Evolutionary conservation across 2,113 vertebrate genomes (phyloP), one percentile per base, ranked within the genome.

Genomic region (Caretta caretta): DNA sequence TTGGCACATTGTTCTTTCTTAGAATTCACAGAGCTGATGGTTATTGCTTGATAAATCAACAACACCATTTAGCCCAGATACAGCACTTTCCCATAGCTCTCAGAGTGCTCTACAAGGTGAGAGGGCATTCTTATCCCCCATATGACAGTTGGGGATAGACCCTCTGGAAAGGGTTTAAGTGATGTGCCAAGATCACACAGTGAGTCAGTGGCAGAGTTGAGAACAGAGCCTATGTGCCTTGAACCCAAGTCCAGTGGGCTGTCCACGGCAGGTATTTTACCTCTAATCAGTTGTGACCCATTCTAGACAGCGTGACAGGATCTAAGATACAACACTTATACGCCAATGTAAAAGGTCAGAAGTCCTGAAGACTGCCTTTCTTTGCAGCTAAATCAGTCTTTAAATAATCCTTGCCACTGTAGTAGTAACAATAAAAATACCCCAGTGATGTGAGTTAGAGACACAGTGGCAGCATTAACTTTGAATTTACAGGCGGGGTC

Each of bases 21-120:
- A 29, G 49, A 86, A 20, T 92, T 46, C 42, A 48, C 25, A 46
- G 24, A 78, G 24, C 92, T 84, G 49, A 2, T 1, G 9, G 81
- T 51, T 88, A 59, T 85, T 3, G 3, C 29, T n/a, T 31, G 54
- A 56, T 9, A 95, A 91, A 84, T 46, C 79, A 19, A 0, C 4
- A 20, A 38, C 12, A 27, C 25, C 25, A 25, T 4, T 29, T 93
- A 25, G 72, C 38, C 35, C 22, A n/a, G 0, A 0, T 38, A 65
- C 8, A 80, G 25, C 1, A 0, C 10, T 38, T 83, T 79, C 19
- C 42, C 0, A 0, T 0, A 1, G 10, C 46, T 84, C 62, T 92
- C 53, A 42, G 76, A 78, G 42, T 25, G 46, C 87, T 65, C 8
- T 11, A 84, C 62, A 92, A 27, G 35, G 31, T 19, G 8, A 35